phyloP scores from a whole-genome alignment of 2,113 vertebrate genomes.

The Suncus etruscus region DNA sequence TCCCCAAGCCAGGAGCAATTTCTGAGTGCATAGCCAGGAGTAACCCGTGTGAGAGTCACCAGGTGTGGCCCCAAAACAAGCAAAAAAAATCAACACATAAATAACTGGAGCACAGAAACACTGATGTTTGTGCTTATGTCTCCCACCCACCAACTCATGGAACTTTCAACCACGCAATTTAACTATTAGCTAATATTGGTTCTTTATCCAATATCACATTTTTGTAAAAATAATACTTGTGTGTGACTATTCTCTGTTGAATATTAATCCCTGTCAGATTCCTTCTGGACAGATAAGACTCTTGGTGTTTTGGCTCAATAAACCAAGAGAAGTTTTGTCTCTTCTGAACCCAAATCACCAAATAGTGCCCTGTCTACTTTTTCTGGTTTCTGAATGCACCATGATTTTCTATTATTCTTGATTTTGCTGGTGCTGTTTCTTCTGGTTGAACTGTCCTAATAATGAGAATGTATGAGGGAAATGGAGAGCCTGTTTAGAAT shows the following conservation, averaged over 20 bases:
- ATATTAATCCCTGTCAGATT: background rate
- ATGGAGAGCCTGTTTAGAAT: no score
- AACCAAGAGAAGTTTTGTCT: background rate
- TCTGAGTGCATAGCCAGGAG: no score
- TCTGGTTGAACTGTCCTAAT: no score
- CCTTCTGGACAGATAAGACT: no score
- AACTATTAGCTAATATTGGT: background rate
- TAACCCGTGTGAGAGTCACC: no score
- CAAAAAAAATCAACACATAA: no score
- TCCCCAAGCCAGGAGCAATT: no score
- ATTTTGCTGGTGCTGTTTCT: background rate
- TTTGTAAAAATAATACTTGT: background rate
- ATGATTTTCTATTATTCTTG: background rate
- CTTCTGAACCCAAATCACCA: background rate
- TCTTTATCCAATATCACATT: background rate
- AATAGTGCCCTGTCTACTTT: background rate
- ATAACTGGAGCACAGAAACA: no score
- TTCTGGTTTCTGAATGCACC: background rate
- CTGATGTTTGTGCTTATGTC: background rate
- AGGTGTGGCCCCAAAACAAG: no score
- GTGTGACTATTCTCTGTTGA: background rate
- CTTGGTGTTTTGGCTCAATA: accelerated
- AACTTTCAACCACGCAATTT: background rate
- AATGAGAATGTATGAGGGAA: no score
- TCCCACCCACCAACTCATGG: background rate